Base-by-base conservation (phyloP, 2,797 vertebrate species). In the Crax fasciolata region DNA sequence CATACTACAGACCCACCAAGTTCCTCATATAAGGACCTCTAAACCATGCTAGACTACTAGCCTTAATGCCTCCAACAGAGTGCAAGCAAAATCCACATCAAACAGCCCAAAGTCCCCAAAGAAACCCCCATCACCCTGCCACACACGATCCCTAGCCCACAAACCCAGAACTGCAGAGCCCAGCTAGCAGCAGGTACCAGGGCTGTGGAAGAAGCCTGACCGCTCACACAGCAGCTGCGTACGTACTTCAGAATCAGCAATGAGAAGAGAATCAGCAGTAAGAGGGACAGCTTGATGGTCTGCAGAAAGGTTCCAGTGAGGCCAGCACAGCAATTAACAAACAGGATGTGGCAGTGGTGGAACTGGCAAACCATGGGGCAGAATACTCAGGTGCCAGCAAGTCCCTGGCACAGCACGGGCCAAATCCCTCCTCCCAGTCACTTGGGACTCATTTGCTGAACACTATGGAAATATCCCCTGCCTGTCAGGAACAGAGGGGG, bases 1-100 rank as follows among this genome's bases (percentile, higher is more conserved):
- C 39, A 11, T 8, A 18, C 9, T 6, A 3, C 9, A 46, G 32
- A 52, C 2, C 43, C 28, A 11, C 0, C 0, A 39, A 79, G 44
- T 51, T 82, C 59, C 43, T 59, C 16, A 27, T 19, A 3, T 41
- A 24, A 77, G 38, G 35, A 46, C 27, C 39, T 82, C 48, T 41
- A 41, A 79, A 27, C 57, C 35, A 15, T 39, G 9, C 58, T 46
- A 66, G 55, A 11, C 54, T 35, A 49, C 13, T 52, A 21, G 4
- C 72, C 4, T 1, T 11, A 54, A 70, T 65, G 39, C 46, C 72
- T 35, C 24, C 30, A 27, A 15, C 24, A 49, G 0, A 86, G 15
- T 1, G 5, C 18, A 77, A 57, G 18, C 30, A 90, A 73, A 83
- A n/a, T 18, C n/a, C 66, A 41, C 51, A 16, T 13, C 35, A 35